Base-by-base conservation (phyloP, 2,113 vertebrate genomes). In the Brachirus orientalis region DNA sequence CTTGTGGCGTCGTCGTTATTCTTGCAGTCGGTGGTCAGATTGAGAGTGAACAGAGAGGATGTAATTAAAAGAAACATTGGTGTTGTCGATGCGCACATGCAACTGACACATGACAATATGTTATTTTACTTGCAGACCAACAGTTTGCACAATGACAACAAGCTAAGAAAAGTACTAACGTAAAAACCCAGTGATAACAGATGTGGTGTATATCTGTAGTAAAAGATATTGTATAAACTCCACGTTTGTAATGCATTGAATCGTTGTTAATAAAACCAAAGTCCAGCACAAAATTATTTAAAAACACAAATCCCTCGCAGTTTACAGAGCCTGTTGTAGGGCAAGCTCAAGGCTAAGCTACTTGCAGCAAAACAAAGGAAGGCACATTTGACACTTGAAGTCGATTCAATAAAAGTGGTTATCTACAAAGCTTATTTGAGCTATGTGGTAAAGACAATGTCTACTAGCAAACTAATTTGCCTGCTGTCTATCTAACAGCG, bases 1-100 rank as follows among this genome's bases (percentile, higher is more conserved):
- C 82, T 88, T 91, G 86, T 91, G 89, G 89, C 89, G 89, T 91
- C 88, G 86, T 89, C 79, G 38, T 76, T 82, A 82, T 87, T 90
- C 47, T 18, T 13, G 69, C 55, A 79, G 40, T 16, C 61, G 33
- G 33, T 28, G 20, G 19, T 13, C 52, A 59, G 13, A 55, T 52
- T 47, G 16, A 0, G 18, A 47, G 8, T 4, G 6, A n/a, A 16
- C 13, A 13, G 3, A 2, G 22, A 44, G 6, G 8, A 11, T n/a
- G n/a, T 1, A 16, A 20, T n/a, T 11, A 20, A 0, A 16, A 8
- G 0, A 18, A 37, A 5, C n/a, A 2, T 6, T 0, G 5, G 0
- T 5, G 11, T 36, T 18, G 18, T 6, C 2, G 38, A 1, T 4
- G 0, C 13, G 18, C 13, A 10, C 19, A 10, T 28, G 9, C 55